Conservation (phyloP, 2,888 invertebrate species). For the Reticulitermes lucifugus region DNA sequence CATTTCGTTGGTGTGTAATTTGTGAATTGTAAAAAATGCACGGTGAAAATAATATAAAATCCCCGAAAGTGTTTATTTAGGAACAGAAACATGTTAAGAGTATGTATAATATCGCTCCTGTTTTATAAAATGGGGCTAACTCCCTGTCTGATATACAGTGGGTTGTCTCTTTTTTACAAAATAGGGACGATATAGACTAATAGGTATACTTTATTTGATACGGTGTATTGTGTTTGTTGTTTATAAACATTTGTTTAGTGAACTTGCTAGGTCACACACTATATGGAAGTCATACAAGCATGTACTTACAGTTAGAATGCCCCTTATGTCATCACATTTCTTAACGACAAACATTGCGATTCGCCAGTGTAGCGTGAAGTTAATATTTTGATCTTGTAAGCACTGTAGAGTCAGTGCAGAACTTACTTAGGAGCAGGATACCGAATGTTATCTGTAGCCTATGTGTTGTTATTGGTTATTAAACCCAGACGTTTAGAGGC, state of each 20-base stretch:
- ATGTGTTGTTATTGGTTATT: background rate
- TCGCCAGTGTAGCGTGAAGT: background rate
- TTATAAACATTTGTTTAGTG: background rate
- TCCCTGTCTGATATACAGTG: background rate
- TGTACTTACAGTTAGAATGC: background rate
- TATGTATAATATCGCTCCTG: too few species aligned
- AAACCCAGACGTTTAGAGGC: too few species aligned
- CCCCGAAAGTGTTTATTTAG: too few species aligned
- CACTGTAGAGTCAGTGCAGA: background rate
- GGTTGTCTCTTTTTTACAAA: too few species aligned
- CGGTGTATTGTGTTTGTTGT: too few species aligned
- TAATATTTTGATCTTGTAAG: background rate
- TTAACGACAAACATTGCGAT: background rate
- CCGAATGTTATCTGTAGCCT: background rate
- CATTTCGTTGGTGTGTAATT: too few species aligned
- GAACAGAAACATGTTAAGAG: too few species aligned
- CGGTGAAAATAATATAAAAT: too few species aligned
- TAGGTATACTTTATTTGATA: too few species aligned
- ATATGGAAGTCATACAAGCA: background rate
- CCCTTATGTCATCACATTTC: background rate
- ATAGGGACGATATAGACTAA: too few species aligned
- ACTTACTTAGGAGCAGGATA: background rate
- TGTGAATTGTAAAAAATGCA: too few species aligned
- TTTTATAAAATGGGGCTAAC: background rate
- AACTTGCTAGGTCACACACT: background rate